Percentiles rank a stretch among this genome's conserved stretches.
These are phyloP conservation scores for Cyphomyrus plagiostoma DNA, from an alignment of 2,113 vertebrate species.

Conservation along the genomic window DNA sequence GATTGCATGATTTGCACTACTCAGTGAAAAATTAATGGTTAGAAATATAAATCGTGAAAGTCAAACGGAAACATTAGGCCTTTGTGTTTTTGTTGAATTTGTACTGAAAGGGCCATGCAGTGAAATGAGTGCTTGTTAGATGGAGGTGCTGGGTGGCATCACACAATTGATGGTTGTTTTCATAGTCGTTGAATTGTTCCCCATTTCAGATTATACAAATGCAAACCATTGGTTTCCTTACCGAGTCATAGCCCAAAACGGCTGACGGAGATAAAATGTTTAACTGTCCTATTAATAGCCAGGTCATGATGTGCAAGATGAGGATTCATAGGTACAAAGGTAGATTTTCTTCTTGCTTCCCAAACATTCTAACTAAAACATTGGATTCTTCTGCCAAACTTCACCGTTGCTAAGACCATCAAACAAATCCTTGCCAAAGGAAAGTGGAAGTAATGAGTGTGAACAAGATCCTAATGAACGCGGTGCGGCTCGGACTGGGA, in stretches of 20 bases:
- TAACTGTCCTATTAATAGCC: neutral
- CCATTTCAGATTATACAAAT: neutral
- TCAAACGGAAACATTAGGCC: neutral
- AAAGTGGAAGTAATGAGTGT: neutral
- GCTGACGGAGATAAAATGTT: neutral
- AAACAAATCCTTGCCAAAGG: neutral
- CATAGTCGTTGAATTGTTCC: neutral
- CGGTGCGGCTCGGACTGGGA: neutral
- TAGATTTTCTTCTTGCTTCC: neutral
- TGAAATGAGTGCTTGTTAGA: neutral
- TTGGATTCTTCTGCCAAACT: neutral
- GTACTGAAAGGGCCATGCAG: neutral
- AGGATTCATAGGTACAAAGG: neutral
- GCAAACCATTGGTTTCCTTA: neutral
- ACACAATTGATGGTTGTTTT: neutral
- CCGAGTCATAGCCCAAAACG: neutral
- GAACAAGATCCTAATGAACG: neutral
- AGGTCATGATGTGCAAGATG: neutral
- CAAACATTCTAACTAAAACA: neutral
- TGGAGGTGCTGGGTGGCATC: neutral
- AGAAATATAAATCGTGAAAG: neutral
- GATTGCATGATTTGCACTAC: neutral
- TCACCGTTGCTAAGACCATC: neutral
- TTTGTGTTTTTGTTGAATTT: neutral
- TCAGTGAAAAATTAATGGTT: neutral